Base-by-base conservation (phyloP, 1,140 invertebrate genomes). In the Drosophila kanapiae region DNA sequence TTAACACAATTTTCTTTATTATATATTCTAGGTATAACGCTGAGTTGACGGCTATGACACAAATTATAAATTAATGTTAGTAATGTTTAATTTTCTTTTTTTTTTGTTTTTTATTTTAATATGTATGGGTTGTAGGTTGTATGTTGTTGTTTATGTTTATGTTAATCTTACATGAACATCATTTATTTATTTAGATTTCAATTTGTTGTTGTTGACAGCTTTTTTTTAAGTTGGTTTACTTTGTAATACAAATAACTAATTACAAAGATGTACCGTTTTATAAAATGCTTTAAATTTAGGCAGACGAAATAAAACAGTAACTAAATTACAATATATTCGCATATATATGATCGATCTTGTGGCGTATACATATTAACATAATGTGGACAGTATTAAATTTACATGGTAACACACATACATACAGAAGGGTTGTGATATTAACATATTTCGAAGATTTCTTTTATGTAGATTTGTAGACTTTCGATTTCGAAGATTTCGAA, bases 121-220 rank as follows among this genome's bases (percentile, higher is more conserved):
- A 72, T 71, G 74, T 77, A 54, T 68, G 51, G 51, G 51, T 54
- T 54, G 51, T 54, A 54, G 51, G 51, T 54, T 54, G 51, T 54
- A 54, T 54, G 51, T 54, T 54, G 54, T 62, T 79, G 61, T 64
- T 61, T 75, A 75, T 72, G 72, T 75, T 75, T 59, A 75, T 64
- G 76, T 71, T 76, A 75, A 64, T 75, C 64, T 82, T 82, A 83
- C 65, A 87, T 87, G 83, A 86, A 79, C 83, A 87, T 82, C 65
- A 78, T 81, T 75, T 53, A 78, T 81, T 75, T 53, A 70, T 85
- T 87, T 82, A 58, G 67, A 75, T 82, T 79, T 82, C 83, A 87
- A 87, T 87, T 87, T 72, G 56, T 87, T 54, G 47, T 75, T 67
- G 54, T 57, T 42, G 78, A 86, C 67, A 82, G 70, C 61, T 70